Base-by-base conservation (phyloP, 2,888 invertebrate genomes). In the Lochmaea crataegi region DNA sequence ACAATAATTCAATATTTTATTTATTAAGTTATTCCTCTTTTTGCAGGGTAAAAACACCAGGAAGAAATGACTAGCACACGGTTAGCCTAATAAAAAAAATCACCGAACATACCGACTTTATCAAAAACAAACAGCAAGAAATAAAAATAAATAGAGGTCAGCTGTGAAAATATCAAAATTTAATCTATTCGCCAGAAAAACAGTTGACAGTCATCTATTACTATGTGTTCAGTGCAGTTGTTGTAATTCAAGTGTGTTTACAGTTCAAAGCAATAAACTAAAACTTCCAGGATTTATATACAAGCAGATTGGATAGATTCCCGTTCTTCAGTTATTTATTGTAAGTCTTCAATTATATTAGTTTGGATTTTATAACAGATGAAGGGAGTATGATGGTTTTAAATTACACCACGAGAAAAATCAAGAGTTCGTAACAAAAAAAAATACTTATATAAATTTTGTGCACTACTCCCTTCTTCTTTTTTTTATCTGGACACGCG, bases 81-180 rank as follows among this genome's bases (percentile, higher is more conserved):
- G 4, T 16, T 51, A 4, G n/a, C 9, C 0, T 16, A 18, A 53
- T 53, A 51, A 22, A 64, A 38, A 38, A 38, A 26, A 65, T 38
- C 3, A 32, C 14, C 63, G 41, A 51, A 48, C 68, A 26, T 18
- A 69, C 69, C 56, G 26, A 58, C 64, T 66, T 66, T 56, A 67
- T 64, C 60, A 53, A 68, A 56, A 67, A 60, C 68, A 61, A 45
- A 63, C 67, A 45, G 68, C 73, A 73, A 74, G 75, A 77, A 76
- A 79, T 75, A 78, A 79, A 77, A 80, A 79, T 78, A 80, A 80
- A 76, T 78, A 77, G 76, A 77, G 79, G 77, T 77, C 78, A 76
- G 68, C 76, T 74, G 75, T 76, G 78, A 78, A 78, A 77, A 78
- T 78, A 80, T 71, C 70, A 73, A 76, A 75, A 71, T 75, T 71